Evolutionary conservation across 2,888 invertebrate genomes (phyloP).

Genomic region (Hypsopygia costalis): DNA sequence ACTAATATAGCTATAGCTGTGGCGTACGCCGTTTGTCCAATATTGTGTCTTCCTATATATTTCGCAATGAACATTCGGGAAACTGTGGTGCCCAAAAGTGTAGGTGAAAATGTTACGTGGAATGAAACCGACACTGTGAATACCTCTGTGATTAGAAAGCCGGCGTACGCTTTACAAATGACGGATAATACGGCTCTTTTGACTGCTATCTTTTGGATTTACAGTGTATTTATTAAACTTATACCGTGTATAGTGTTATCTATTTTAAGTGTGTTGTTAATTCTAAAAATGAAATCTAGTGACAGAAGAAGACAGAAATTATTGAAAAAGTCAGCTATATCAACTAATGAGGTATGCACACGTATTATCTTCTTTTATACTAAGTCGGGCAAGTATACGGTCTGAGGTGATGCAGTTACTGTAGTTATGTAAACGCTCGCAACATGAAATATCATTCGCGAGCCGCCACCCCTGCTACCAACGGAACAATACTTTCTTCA

Average conservation of each 20-base stretch:
- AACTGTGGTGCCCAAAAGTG: slow-evolving; percentile 26
- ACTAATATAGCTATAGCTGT: slow-evolving; percentile 87
- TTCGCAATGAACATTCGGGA: slow-evolving; percentile 87
- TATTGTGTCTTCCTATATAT: slow-evolving; percentile 92
- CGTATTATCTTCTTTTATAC: too few relatives aligned
- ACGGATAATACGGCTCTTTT: slow-evolving; percentile 83
- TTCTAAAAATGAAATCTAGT: slow-evolving; percentile 89
- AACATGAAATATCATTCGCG: too few relatives aligned
- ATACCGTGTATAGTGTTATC: slow-evolving; percentile 94
- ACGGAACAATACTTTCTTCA: too few relatives aligned
- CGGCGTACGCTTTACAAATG: slow-evolving; percentile 83
- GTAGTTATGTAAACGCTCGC: too few relatives aligned
- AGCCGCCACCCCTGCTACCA: too few relatives aligned
- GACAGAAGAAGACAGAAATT: slow-evolving; percentile 88
- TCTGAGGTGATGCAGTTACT: too few relatives aligned
- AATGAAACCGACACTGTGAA: slow-evolving; percentile 40
- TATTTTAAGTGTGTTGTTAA: slow-evolving; percentile 87
- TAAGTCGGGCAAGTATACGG: too few relatives aligned
- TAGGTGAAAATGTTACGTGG: slow-evolving; percentile 36
- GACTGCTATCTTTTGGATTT: slow-evolving; percentile 92
- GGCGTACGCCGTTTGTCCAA: slow-evolving; percentile 90
- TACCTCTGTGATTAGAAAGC: slow-evolving; percentile 48
- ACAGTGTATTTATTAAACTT: slow-evolving; percentile 94
- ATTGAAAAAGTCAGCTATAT: slow-evolving; percentile 68
- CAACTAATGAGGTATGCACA: slow-evolving; percentile 66